A percentile compares a stretch with the other conserved stretches of the same genome.
Conservation (phyloP, 2,113 vertebrate species). For the Mustela nigripes region DNA sequence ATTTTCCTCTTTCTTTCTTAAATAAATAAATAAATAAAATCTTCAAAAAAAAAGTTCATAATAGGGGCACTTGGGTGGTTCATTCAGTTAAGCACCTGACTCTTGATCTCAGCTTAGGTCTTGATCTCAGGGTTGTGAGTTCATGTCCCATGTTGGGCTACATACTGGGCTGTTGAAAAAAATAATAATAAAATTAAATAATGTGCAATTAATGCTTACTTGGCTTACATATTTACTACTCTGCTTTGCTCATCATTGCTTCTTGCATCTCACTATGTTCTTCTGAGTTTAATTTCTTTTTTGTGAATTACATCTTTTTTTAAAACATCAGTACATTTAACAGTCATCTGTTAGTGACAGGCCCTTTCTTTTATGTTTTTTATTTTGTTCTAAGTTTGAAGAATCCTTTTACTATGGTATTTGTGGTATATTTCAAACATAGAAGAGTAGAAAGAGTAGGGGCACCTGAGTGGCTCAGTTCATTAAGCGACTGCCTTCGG, state of each 20-base stretch:
- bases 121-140: neutral
- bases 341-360: neutral
- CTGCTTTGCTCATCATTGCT: neutral
- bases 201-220: neutral
- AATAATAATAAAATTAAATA: neutral
- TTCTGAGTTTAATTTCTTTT: neutral
- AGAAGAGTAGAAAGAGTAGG: neutral
- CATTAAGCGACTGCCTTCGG: no score
- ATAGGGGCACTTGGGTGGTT: neutral
- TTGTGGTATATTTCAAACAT: neutral
- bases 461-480: no score
- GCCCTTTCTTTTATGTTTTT: slow-evolving; percentile 15
- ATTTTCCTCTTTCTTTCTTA: neutral
- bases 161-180: neutral
- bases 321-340: neutral
- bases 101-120: neutral
- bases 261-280: neutral
- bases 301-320: neutral
- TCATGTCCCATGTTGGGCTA: neutral
- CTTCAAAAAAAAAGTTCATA: neutral
- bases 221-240: neutral
- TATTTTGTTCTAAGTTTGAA: neutral
- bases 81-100: neutral
- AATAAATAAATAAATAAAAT: neutral
- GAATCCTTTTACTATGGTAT: neutral